Evolutionary conservation across 2,888 invertebrate species (phyloP), one percentile per base, ranked within the genome.

Genomic region (Oeneis ivallda): DNA sequence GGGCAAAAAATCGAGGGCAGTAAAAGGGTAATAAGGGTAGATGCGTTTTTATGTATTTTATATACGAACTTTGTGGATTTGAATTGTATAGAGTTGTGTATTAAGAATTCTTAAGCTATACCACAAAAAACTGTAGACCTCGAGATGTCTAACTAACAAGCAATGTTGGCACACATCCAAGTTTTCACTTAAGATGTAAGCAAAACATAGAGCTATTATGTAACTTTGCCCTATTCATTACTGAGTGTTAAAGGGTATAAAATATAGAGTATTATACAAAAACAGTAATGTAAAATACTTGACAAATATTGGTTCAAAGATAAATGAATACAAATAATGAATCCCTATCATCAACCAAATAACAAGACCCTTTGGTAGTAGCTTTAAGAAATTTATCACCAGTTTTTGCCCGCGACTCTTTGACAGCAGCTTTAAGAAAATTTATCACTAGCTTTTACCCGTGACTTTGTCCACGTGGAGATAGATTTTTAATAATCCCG

Each of bases 81-180:
- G 15, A 3, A 15, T 43, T 7, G n/a, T n/a, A 7, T 9, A 17
- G 2, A 1, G 2, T 13, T 15, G 8, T 9, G 0, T 8, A 45
- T 8, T 15, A 47, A 9, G 47, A 47, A 17, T 17, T 47, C 47
- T 17, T 17, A 47, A 47, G 19, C 37, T 54, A 53, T 37, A 53
- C 37, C 56, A 2, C 8, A 47, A 37, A 50, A 62, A 66, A 62
- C 2, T 26, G 57, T 62, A 66, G 62, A 66, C 58, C 66, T 57
- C 66, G 62, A 66, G 57, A 66, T 58, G 50, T 64, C 60, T 60
- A 61, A 60, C 61, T 61, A 61, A 65, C 65, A 61, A 61, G 61
- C 65, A 62, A 49, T 62, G 58, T 67, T 70, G 69, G 69, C 66
- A 69, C 50, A 41, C 58, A 65, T 67, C 66, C 68, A 70, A 62